Percentiles rank a stretch among this genome's conserved stretches.
phyloP scores from a whole-genome alignment of 2,113 vertebrate species.

The Grus americana region DNA sequence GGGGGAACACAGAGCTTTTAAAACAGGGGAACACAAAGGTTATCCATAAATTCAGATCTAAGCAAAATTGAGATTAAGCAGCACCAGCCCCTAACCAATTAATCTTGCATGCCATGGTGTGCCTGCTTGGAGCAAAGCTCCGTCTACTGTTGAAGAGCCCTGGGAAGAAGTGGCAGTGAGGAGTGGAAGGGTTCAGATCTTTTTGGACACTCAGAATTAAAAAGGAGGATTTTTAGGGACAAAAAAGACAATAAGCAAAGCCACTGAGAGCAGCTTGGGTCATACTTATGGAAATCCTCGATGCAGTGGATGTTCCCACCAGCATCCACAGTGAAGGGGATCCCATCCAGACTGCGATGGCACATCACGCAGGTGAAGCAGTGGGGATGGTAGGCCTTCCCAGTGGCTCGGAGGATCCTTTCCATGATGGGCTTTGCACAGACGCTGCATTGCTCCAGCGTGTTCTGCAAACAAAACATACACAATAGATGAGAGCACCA shows the following conservation, averaged over 20 bases:
- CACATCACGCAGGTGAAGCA: slow-evolving; percentile 99
- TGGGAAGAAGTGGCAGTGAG: not conserved
- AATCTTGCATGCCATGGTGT: not conserved
- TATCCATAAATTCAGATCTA: not conserved
- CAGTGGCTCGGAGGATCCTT: slow-evolving; percentile 93
- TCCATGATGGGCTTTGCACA: slow-evolving; percentile 98
- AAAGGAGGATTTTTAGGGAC: not conserved
- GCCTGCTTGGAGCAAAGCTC: not conserved
- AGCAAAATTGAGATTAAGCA: not conserved
- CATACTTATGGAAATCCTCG: slow-evolving; percentile 98
- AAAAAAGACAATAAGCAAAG: not conserved
- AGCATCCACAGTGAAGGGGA: slow-evolving; percentile 95
- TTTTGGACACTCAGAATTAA: not conserved
- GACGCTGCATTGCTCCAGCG: slow-evolving; percentile 93
- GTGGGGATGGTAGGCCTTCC: slow-evolving; percentile 97
- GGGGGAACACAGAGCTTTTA: not conserved
- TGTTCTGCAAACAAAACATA: slow-evolving; percentile 81
- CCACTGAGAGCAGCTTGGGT: not conserved
- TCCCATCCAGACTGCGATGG: slow-evolving; percentile 93
- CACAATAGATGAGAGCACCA: not conserved
- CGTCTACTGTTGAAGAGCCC: not conserved
- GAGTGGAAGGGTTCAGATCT: not conserved
- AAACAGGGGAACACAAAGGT: not conserved
- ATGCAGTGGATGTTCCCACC: slow-evolving; percentile 98
- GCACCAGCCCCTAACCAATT: not conserved